Evolutionary conservation across 2,797 vertebrate species (phyloP), one percentile per base, ranked within the genome.

Genomic region (Hafferia zeledoni): DNA sequence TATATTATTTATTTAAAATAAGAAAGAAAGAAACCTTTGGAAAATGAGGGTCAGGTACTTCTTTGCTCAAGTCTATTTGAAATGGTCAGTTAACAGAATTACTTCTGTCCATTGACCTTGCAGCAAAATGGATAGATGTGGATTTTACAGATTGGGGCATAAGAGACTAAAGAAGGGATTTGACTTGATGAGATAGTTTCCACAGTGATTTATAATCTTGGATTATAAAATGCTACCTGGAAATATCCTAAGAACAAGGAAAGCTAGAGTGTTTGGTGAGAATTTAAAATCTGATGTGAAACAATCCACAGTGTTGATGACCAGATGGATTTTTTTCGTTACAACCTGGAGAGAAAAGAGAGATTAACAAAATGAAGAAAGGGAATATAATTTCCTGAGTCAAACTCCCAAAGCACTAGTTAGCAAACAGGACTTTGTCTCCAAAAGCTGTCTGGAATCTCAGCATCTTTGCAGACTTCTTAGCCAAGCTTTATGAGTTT

Each of bases 371-470:
- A 87, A 88, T 39, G 31, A 77, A 92, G 74, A 84, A 89, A 90
- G 18, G 35, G 76, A 90, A 79, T 86, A 93, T 41, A 78, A 96
- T 92, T 95, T 94, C 88, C 95, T 84, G 59, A 94, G 39, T 72
- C 41, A 63, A 87, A 79, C 22, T 94, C 83, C 63, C 76, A 72
- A 30, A 78, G 23, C 5, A 4, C 67, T 84, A 81, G 52, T 95
- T 95, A 86, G 46, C 37, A 84, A 91, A 69, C 37, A 79, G 0
- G 2, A 65, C 44, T 94, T 77, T 44, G 43, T 61, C 77, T 96
- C 83, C 85, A 90, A 95, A 93, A 84, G 33, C 76, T 47, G 83
- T 72, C 80, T 94, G 77, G 56, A 95, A 92, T 83, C 70, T 89
- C 47, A 69, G 59, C 81, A 35, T 84, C 59, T 74, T 76, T 89